These are phyloP conservation scores for Crepidodera aurea DNA, from an alignment of 2,888 invertebrate genomes.

Conservation along the genomic window DNA sequence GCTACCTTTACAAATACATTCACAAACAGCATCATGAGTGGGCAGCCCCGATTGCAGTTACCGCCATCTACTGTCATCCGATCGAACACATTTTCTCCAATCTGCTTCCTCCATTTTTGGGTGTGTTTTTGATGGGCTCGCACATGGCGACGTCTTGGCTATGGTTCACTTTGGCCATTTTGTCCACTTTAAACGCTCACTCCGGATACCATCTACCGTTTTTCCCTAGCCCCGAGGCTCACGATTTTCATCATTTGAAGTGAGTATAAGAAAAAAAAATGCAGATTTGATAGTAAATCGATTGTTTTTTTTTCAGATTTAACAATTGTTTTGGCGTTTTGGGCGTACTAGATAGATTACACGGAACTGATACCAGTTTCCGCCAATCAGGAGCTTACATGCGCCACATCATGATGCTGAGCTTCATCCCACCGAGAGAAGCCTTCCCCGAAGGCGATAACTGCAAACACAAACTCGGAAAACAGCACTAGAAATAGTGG, in stretches of 20 bases:
- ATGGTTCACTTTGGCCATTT: conserved; percentile 81
- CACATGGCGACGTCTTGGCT: conserved; percentile 81
- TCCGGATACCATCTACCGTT: conserved; percentile 88
- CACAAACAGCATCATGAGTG: conserved; percentile 90
- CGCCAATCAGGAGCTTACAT: conserved; percentile 74
- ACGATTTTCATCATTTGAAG: conserved; percentile 89
- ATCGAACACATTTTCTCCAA: conserved; percentile 80
- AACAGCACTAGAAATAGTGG: conserved; percentile 36
- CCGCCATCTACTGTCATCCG: conserved; percentile 83
- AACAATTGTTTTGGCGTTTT: conserved; percentile 85
- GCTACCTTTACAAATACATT: conserved; percentile 78
- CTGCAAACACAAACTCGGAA: conserved; percentile 57
- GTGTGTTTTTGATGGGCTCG: conserved; percentile 76
- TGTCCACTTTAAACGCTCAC: conserved; percentile 82
- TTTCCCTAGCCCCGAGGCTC: conserved; percentile 85
- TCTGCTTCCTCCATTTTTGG: conserved; percentile 77
- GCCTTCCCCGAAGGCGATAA: conserved; percentile 70
- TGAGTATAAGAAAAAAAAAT: conserved; percentile 61
- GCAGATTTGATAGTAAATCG: too few species aligned
- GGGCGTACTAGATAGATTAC: conserved; percentile 81
- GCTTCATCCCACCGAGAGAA: conserved; percentile 71
- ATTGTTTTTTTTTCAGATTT: conserved; percentile 72
- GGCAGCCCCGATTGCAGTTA: conserved; percentile 86
- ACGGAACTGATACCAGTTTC: conserved; percentile 83
- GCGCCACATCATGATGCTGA: conserved; percentile 77